Base-by-base conservation (phyloP, 2,113 vertebrate genomes). In the Psittacara wagleri region DNA sequence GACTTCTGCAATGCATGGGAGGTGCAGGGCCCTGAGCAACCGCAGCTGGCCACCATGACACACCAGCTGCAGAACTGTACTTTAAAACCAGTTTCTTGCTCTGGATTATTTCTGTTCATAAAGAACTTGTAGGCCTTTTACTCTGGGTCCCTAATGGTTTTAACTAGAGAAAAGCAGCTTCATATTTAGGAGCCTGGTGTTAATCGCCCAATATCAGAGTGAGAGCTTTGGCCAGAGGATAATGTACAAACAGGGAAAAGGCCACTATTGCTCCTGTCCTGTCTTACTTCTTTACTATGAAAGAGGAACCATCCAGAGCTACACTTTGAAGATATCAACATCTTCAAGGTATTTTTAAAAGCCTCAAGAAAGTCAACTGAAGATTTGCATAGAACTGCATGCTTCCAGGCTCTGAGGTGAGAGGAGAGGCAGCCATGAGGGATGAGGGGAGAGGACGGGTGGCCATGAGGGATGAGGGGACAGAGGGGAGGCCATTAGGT, bases 151-250 rank as follows among this genome's bases (percentile, higher is more conserved):
- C 33, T 66, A 46, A 59, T 7, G 2, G 14, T 39, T 63, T 24
- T 6, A 66, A 29, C 33, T 23, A 46, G 24, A 76, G 12, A 64
- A 31, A 22, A n/a, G 5, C 43, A 72, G 46, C 5, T 54, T 14
- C 0, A 0, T n/a, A 18, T 41, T 33, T 29, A 9, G n/a, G 59
- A 82, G 19, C 6, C 61, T 33, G 23, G 4, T 11, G 1, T 22
- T 57, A 52, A 13, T 7, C 7, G 37, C n/a, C 46, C 2, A 33
- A 0, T 2, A 28, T 2, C 55, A 23, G 11, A 54, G 33, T 19
- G 68, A 33, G 41, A 70, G 39, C 19, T 61, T 41, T 63, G 78
- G 16, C 33, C 74, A 49, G 41, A 29, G 20, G 6, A 48, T 33
- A 35, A 31, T 1, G 8, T 13, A 13, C 69, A 25, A 51, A 51